Evolutionary conservation across 2,113 vertebrate genomes (phyloP).

Genomic region (Anoura caudifer): DNA sequence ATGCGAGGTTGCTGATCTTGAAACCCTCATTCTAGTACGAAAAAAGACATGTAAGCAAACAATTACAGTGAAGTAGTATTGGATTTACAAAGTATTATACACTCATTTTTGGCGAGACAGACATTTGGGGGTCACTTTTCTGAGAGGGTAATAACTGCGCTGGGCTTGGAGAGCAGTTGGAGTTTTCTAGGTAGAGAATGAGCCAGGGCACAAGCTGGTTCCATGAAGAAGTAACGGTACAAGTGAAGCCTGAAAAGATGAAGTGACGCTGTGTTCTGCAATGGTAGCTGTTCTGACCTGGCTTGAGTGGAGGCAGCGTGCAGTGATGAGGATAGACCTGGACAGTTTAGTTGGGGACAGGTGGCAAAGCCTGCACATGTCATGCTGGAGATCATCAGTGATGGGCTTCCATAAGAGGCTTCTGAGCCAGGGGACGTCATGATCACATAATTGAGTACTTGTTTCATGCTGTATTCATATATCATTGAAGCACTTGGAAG

Average conservation of each 20-base stretch:
- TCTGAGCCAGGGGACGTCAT: background rate
- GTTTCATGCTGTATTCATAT: background rate
- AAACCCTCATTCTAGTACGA: background rate
- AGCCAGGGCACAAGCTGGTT: background rate
- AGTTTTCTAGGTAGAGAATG: background rate
- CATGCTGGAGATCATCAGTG: background rate
- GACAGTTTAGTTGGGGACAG: background rate
- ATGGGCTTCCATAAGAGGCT: background rate
- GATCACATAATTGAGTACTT: background rate
- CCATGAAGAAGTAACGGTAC: background rate
- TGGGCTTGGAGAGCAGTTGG: background rate
- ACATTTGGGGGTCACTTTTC: background rate
- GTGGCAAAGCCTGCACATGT: background rate
- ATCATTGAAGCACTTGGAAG: background rate
- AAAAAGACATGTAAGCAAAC: background rate
- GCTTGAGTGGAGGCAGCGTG: background rate
- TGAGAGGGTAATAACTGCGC: background rate
- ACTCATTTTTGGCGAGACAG: background rate
- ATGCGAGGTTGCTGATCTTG: background rate
- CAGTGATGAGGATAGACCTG: background rate
- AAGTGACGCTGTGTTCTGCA: background rate
- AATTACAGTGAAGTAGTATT: background rate
- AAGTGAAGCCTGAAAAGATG: background rate
- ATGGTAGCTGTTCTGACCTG: background rate
- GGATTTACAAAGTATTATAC: background rate